These are phyloP conservation scores for Heliconius ismenius DNA, from an alignment of 2,888 invertebrate genomes.

Conservation along the genomic window DNA sequence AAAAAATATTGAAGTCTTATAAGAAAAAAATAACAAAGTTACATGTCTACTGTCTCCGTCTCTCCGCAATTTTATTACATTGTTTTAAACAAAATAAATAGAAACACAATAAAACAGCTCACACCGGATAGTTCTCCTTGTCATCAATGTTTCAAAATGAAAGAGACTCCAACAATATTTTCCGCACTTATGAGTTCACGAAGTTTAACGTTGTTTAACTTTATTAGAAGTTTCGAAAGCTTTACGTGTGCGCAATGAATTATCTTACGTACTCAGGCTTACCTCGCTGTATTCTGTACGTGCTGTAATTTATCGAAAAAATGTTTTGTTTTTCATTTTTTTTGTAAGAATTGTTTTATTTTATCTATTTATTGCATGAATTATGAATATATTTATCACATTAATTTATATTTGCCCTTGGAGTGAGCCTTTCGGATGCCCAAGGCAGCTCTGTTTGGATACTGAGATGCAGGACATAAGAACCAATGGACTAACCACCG, in stretches of 20 bases:
- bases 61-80: background rate
- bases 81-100: constrained; percentile 5
- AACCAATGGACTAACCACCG: no score
- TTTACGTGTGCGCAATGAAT: constrained; percentile 49
- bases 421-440: no score
- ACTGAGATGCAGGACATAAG: no score
- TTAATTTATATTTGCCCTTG: no score
- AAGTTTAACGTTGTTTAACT: constrained; percentile 55
- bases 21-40: background rate
- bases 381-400: no score
- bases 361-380: background rate
- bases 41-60: background rate
- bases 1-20: background rate
- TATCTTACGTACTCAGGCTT: constrained; percentile 50
- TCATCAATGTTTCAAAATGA: constrained; percentile 50
- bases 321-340: background rate
- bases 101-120: constrained; percentile 23
- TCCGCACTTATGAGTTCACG: constrained; percentile 46
- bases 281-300: constrained; percentile 19
- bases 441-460: no score
- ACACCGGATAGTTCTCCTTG: constrained; percentile 37
- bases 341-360: background rate
- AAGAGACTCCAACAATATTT: constrained; percentile 53
- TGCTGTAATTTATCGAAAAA: constrained; percentile 3
- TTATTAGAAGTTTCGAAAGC: constrained; percentile 53